Percentiles rank a stretch among this genome's conserved stretches.
Conservation (phyloP, 1,140 invertebrate species). For the Belonocnema kinseyi region DNA sequence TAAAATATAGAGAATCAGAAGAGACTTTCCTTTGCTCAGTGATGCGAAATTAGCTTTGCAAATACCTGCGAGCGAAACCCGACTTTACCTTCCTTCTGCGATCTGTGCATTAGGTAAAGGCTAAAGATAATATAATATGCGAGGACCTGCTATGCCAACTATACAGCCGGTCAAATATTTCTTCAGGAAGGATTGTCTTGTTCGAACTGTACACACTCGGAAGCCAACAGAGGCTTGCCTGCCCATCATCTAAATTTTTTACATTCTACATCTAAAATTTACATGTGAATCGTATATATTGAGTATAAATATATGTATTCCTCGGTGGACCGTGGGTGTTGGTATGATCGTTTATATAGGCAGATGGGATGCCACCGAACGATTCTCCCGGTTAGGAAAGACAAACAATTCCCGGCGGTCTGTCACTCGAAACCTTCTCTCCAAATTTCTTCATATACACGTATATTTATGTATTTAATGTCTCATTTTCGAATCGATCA, state of each 20-base stretch:
- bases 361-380: conserved; percentile 45
- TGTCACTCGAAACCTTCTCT: neutral
- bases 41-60: conserved; percentile 27
- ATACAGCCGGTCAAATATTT: conserved; percentile 25
- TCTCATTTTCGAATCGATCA: neutral
- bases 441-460: neutral
- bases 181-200: conserved; percentile 9
- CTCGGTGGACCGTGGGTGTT: neutral
- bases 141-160: neutral
- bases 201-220: conserved; percentile 4
- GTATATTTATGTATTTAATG: too few relatives aligned
- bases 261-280: neutral
- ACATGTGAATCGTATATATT: conserved; percentile 25
- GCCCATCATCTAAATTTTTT: neutral
- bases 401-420: conserved; percentile 43
- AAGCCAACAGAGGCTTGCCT: conserved; percentile 9
- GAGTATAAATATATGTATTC: neutral
- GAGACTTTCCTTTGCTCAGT: neutral
- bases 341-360: conserved; percentile 33
- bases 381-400: conserved; percentile 36
- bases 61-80: conserved; percentile 17
- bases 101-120: conserved; percentile 24
- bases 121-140: neutral
- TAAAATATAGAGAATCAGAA: neutral
- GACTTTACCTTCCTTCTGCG: conserved; percentile 6